These are phyloP conservation scores for Numida meleagris DNA, from an alignment of 2,113 vertebrate species.

Conservation along the genomic window DNA sequence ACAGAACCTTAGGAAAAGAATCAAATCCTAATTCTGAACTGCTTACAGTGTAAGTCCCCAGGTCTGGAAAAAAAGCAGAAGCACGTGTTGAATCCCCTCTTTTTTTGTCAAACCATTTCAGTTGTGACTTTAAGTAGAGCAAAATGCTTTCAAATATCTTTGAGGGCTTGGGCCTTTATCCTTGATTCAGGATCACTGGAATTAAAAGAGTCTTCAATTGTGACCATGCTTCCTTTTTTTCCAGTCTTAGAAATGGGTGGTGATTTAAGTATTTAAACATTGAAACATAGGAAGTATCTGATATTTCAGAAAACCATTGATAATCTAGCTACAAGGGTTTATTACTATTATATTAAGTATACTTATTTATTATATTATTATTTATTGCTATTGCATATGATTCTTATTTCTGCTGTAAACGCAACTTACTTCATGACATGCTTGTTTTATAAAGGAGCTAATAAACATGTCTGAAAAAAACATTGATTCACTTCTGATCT, in stretches of 20 bases:
- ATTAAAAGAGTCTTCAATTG: neutral
- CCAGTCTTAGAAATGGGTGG: neutral
- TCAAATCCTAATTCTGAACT: neutral
- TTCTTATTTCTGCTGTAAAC: neutral
- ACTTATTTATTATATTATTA: too few relatives aligned
- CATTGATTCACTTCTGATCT: neutral
- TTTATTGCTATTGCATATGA: neutral
- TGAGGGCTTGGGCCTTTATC: neutral
- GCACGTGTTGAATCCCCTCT: neutral
- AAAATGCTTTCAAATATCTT: neutral
- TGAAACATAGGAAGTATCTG: conserved; percentile 21
- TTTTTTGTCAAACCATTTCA: neutral
- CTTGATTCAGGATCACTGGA: neutral
- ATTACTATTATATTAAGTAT: neutral
- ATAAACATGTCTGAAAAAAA: neutral
- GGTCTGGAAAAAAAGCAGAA: neutral
- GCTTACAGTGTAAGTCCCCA: conserved; percentile 1
- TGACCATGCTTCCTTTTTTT: neutral
- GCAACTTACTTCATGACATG: neutral
- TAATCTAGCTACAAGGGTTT: neutral
- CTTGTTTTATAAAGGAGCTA: neutral
- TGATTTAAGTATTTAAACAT: neutral
- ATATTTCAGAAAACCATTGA: conserved; percentile 28
- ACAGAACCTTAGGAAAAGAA: neutral
- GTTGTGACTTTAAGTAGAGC: neutral